Percentiles rank a stretch among this genome's conserved stretches.
Conservation (phyloP, 64 coral and sea anemone species). For the Pocillopora verrucosa region DNA sequence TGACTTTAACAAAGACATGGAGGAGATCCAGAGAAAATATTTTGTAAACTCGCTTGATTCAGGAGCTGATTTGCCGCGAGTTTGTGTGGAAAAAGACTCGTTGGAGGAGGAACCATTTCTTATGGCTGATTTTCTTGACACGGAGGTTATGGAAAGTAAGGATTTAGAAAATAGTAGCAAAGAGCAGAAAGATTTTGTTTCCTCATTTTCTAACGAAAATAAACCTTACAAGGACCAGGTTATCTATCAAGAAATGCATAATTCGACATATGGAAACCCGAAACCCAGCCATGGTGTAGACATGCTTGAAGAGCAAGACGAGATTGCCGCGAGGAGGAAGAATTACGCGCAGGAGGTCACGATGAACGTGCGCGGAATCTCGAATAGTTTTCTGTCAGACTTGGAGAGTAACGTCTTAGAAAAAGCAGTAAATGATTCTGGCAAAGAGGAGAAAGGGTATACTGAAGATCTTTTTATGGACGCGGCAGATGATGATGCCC, state of each 20-base stretch:
- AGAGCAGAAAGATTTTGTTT: neutral
- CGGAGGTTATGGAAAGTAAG: neutral
- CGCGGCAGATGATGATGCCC: constrained; percentile 36
- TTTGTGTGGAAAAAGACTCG: neutral
- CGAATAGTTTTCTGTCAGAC: constrained; percentile 11
- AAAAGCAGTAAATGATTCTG: neutral
- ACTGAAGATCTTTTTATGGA: constrained; percentile 20
- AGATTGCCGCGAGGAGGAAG: neutral
- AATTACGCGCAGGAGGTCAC: neutral
- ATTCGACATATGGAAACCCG: neutral
- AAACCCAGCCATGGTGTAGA: neutral
- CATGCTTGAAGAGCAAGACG: no score
- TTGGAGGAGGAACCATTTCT: constrained; percentile 7
- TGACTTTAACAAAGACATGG: constrained; percentile 15
- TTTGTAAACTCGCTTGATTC: neutral
- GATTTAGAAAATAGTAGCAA: neutral
- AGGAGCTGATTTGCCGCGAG: neutral
- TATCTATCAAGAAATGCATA: neutral
- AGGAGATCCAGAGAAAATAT: neutral
- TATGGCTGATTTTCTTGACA: constrained; percentile 28
- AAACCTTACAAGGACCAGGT: neutral
- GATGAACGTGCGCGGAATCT: neutral
- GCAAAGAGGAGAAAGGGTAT: neutral
- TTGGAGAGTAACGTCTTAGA: constrained; percentile 13
- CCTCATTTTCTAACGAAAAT: neutral